Percentiles rank a stretch among this genome's conserved stretches.
phyloP scores from a whole-genome alignment of 2,113 vertebrate genomes.

The Lipophrys pholis region DNA sequence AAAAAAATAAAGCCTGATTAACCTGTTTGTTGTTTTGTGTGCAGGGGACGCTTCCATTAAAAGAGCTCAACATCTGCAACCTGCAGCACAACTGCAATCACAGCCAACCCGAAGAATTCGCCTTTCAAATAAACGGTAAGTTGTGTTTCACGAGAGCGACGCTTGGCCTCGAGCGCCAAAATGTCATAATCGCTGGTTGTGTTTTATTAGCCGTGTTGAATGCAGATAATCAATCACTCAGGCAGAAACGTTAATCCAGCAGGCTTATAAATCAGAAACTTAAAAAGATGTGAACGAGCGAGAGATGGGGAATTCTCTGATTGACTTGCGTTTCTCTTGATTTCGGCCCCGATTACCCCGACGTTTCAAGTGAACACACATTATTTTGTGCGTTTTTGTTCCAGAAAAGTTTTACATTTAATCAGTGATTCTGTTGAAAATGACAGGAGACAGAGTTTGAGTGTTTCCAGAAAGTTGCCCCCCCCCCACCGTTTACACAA shows the following conservation, averaged over 20 bases:
- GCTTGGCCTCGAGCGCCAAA: slow-evolving; percentile 20
- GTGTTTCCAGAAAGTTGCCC: no score
- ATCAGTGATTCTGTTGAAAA: no score
- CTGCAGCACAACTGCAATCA: slow-evolving; percentile 80
- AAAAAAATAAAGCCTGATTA: no score
- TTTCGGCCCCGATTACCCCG: no score
- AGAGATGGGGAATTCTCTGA: background rate
- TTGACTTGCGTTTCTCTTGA: no score
- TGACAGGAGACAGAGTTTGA: no score
- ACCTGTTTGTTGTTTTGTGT: slow-evolving; percentile 40
- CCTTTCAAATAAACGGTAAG: slow-evolving; percentile 92
- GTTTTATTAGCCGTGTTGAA: slow-evolving; percentile 44
- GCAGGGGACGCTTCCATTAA: slow-evolving; percentile 91
- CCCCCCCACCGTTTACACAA: no score
- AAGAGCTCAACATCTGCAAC: slow-evolving; percentile 87
- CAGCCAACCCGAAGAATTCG: slow-evolving; percentile 80
- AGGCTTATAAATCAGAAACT: background rate
- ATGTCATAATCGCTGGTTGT: slow-evolving; percentile 20
- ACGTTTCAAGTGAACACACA: no score
- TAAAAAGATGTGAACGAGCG: background rate
- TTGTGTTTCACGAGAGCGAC: slow-evolving; percentile 11
- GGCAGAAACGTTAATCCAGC: background rate
- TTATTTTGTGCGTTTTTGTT: no score
- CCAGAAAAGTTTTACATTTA: no score
- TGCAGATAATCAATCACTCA: slow-evolving; percentile 18